Base-by-base conservation (phyloP, 64 coral and sea anemone genomes). In the Montipora efflorescens region DNA sequence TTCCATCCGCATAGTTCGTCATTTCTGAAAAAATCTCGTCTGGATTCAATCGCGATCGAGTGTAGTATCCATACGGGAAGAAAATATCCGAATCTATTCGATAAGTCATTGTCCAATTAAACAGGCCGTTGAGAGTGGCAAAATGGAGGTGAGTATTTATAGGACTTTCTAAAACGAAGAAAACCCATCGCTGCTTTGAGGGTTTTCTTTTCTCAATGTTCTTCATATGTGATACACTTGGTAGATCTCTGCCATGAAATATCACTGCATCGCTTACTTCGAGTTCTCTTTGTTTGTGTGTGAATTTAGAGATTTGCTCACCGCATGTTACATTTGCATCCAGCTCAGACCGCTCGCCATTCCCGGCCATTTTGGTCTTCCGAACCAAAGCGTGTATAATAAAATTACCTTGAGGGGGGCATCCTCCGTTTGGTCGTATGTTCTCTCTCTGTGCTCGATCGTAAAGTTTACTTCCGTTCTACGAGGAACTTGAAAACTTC, bases 81-180 rank as follows among this genome's bases (percentile, higher is more conserved):
- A 87, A 57, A 55, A 92, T 75, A 58, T 82, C 83, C 83, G 94
- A 95, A 88, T 95, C 78, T 59, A n/a, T 87, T 67, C 83, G 67
- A 80, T 95, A 95, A 4, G 94, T 88, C 67, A 95, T 92, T 1
- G 90, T 92, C 82, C 76, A 81, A 48, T 95, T 88, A n/a, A 95
- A 88, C 7, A 89, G 72, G 3, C 76, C 76, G 22, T 88, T 74
- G 47, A 57, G 74, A 5, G 57, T 7, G 49, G 14, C 69, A 11
- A 57, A 47, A 47, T 75, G 43, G 59, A 72, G 53, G 47, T 13
- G 46, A 48, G 85, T 79, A 9, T 83, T 78, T 43, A 80, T 28
- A 9, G 94, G 94, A 62, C 76, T 87, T 76, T 95, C 94, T 1
- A 87, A 82, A 18, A 47, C 74, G 3, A 73, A 82, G 9, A 46